Base-by-base conservation (phyloP, 2,797 vertebrate genomes). In the Arctocebus calabarensis region DNA sequence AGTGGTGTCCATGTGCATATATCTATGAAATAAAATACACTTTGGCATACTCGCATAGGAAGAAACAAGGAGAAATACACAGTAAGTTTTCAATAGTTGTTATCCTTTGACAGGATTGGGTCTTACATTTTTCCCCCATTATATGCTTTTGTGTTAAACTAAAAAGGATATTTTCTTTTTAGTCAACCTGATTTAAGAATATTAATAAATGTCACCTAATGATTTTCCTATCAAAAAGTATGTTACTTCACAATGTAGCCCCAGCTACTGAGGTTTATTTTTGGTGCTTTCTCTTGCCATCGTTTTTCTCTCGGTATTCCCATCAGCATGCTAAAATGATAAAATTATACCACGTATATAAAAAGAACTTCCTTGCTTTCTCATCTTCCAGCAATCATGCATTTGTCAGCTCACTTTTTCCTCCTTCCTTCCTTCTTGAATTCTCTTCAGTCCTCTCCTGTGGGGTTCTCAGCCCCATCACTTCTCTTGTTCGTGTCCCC, bases 141-240 rank as follows among this genome's bases (percentile, higher is more conserved):
- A 9, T 32, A 66, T n/a, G 16, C 40, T 59, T 88, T 78, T 88
- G 73, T 68, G 94, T 91, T 55, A 89, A 77, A 45, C 86, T 73
- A 79, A 2, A 66, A 43, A 34, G 25, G 7, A 52, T 70, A 74
- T 73, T 86, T 94, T 40, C 22, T 45, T 88, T 88, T 84, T 57
- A 70, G 29, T 88, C 77, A 91, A 90, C 6, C 7, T 79, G 10
- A 75, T 48, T 62, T 59, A 64, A 85, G 55, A 59, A 66, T 68
- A 91, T 55, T 91, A 91, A 40, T 13, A 87, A 74, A 75, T 25
- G 68, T 43, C 64, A 68, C 6, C 7, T 13, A 74, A 12, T 59
- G n/a, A 4, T 66, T 84, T 92, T 16, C 13, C 20, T 85, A 22
- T 66, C 17, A 57, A 85, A 94, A 57, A 78, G 59, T 12, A 85